Conservation (phyloP, 2,113 vertebrate species). For the Empidonax traillii region DNA sequence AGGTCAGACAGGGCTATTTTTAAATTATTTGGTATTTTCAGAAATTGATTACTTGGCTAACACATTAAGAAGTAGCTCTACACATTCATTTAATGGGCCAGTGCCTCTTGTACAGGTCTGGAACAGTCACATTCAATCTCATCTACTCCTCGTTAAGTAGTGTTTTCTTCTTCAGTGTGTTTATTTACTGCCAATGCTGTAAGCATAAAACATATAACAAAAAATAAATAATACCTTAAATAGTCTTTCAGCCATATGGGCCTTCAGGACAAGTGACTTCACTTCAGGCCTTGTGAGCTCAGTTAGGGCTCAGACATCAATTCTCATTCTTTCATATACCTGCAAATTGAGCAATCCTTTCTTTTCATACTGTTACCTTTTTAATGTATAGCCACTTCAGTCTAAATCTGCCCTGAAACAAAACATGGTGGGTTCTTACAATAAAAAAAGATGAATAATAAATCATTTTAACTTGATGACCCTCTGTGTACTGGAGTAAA, state of each 20-base stretch:
- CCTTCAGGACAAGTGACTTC: constrained; percentile 46
- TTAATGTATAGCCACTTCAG: neutral
- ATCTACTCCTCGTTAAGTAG: constrained; percentile 72
- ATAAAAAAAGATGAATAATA: neutral
- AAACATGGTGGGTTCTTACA: neutral
- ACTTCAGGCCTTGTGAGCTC: constrained; percentile 15
- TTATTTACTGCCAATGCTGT: constrained; percentile 75
- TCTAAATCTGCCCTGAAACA: neutral
- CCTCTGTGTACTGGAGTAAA: neutral
- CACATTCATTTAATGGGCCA: constrained; percentile 81
- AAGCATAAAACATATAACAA: constrained; percentile 70
- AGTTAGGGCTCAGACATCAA: constrained; percentile 20
- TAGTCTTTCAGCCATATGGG: constrained; percentile 26
- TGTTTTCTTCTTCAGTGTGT: constrained; percentile 71
- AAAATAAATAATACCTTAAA: constrained; percentile 74
- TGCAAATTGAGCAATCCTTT: constrained; percentile 21
- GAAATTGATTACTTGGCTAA: constrained; percentile 76
- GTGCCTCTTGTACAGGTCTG: constrained; percentile 70
- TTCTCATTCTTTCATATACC: constrained; percentile 30
- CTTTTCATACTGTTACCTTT: constrained; percentile 14
- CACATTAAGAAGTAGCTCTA: constrained; percentile 73
- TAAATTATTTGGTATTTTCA: constrained; percentile 79
- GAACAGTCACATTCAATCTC: constrained; percentile 75
- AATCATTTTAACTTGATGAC: neutral
- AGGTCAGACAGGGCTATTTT: constrained; percentile 68